A percentile compares a stretch with the other conserved stretches of the same genome.
These are phyloP conservation scores for Tupaia chinensis DNA, from an alignment of 2,113 vertebrate species.

Conservation along the genomic window DNA sequence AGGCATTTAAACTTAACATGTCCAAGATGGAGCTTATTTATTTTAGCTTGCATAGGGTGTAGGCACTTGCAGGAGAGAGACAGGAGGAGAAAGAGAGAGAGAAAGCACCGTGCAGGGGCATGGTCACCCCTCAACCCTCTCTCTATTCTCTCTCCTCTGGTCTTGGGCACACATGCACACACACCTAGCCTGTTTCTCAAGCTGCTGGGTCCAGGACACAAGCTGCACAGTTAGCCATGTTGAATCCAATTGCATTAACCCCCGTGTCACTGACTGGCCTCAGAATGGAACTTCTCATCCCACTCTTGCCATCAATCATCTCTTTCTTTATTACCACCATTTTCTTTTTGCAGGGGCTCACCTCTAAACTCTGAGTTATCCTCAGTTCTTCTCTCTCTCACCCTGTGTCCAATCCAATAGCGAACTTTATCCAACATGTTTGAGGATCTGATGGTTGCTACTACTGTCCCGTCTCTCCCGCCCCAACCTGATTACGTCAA, in stretches of 20 bases:
- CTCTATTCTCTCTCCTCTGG: too few relatives aligned
- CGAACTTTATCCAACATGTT: not conserved
- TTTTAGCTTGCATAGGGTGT: too few relatives aligned
- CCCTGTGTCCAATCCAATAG: not conserved
- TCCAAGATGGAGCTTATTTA: not conserved
- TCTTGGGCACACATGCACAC: too few relatives aligned
- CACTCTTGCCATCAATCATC: accelerated
- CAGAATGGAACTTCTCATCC: not conserved
- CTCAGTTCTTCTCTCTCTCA: not conserved
- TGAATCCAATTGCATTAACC: too few relatives aligned
- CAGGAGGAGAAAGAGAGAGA: too few relatives aligned
- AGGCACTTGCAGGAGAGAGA: too few relatives aligned
- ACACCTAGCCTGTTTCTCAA: too few relatives aligned
- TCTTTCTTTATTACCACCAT: not conserved
- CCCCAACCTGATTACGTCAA: not conserved
- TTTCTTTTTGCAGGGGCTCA: not conserved
- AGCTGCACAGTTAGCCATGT: too few relatives aligned
- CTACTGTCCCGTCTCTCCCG: accelerated
- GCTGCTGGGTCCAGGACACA: too few relatives aligned
- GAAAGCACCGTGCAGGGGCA: too few relatives aligned
- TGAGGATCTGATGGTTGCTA: not conserved
- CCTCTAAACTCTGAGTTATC: not conserved
- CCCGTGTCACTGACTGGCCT: too few relatives aligned
- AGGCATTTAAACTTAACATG: not conserved
- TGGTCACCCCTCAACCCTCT: too few relatives aligned